Evolutionary conservation across 2,113 vertebrate genomes (phyloP), one percentile per base, ranked within the genome.

Genomic region (Takifugu bimaculatus): DNA sequence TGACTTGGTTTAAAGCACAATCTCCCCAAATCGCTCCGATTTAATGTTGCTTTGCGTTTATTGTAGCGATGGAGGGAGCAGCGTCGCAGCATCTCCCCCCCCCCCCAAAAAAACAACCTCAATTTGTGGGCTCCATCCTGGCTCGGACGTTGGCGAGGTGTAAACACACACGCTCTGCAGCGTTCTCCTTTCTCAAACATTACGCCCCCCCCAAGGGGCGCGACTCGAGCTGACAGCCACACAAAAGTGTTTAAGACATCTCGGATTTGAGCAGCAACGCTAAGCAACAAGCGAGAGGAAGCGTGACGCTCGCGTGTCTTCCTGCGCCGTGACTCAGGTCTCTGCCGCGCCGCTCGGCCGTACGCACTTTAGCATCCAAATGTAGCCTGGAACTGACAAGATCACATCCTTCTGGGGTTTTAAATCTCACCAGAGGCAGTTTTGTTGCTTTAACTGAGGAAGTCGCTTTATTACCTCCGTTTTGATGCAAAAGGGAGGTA

Each of bases 181-280:
- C 44, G 68, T 87, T 88, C 78, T 87, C 89, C 88, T 88, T 83
- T 71, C 77, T 74, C 73, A 87, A 81, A 84, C 82, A 81, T 77
- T 78, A 79, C 68, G 20, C 65, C 72, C 72, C 60, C 69, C 78
- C 64, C 27, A 68, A 66, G 70, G 53, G 44, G 65, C 65, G 55
- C 59, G 45, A 63, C 63, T 45, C 50, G 75, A 20, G 20, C 20
- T 20, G 75, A 78, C 82, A 63, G 66, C 60, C 5, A 39, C 66
- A 82, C 43, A 45, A 3, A 4, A 11, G 43, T 10, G 28, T 29
- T 29, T 3, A 29, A 29, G 28, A 29, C 28, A 29, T 5, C 3
- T 4, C 28, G 5, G 28, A 29, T 29, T 29, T 29, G 28, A 29
- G 28, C 28, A 3, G 28, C 20, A 20, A 20, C 20, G 20, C 20